Percentiles rank a stretch among this genome's conserved stretches.
Evolutionary conservation across 2,797 vertebrate species (phyloP).

Genomic region (Luscinia megarhynchos): DNA sequence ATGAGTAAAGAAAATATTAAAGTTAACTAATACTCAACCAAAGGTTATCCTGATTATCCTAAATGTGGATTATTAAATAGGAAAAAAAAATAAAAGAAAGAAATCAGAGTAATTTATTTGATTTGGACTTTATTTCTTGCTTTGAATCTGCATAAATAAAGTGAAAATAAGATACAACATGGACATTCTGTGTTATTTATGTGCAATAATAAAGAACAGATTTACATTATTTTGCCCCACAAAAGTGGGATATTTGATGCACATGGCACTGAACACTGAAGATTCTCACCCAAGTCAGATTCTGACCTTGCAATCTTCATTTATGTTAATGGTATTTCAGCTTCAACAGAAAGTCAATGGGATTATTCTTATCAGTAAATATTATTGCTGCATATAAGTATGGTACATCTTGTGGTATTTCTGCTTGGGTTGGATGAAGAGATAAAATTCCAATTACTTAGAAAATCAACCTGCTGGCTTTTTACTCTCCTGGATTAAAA

Average conservation of each 20-base stretch:
- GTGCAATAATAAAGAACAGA: not conserved
- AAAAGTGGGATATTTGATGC: not conserved
- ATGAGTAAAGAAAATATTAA: not conserved
- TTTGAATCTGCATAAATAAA: not conserved
- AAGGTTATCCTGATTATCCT: not conserved
- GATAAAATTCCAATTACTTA: conserved; percentile 1
- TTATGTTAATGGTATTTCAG: not conserved
- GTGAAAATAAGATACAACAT: not conserved
- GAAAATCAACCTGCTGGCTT: not conserved
- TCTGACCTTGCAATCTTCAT: not conserved
- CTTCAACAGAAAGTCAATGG: not conserved
- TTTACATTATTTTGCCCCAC: not conserved
- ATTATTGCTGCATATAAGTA: not conserved
- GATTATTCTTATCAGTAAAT: not conserved
- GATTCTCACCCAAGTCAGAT: not conserved
- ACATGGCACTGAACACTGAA: not conserved
- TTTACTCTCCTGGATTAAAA: not conserved
- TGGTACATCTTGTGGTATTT: not conserved
- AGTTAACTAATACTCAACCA: not conserved
- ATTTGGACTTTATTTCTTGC: not conserved
- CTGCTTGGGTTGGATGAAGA: not conserved
- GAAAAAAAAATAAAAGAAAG: not conserved
- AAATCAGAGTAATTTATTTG: not conserved
- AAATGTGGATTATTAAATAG: not conserved
- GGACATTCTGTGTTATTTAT: not conserved